Conservation (phyloP, 1,140 invertebrate genomes). For the Ceratitis capitata region DNA sequence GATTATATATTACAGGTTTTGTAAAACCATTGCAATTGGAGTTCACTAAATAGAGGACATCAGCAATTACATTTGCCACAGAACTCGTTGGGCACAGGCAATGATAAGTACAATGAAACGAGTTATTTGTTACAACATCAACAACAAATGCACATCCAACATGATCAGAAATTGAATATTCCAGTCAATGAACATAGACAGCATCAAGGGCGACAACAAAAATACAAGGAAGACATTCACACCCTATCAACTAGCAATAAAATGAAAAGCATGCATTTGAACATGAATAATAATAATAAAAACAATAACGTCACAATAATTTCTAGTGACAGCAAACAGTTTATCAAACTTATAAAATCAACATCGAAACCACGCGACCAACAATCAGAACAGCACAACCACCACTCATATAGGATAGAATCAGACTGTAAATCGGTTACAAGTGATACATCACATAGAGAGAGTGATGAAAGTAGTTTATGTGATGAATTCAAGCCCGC, state of each 20-base stretch:
- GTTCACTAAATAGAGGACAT: neutral
- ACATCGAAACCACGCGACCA: neutral
- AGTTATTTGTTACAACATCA: neutral
- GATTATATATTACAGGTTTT: constrained; percentile 15
- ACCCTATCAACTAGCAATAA: neutral
- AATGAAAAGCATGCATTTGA: neutral
- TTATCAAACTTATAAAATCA: neutral
- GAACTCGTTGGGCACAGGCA: neutral
- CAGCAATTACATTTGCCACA: neutral
- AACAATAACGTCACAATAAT: neutral
- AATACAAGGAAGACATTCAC: neutral
- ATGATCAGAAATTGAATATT: neutral
- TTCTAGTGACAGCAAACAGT: neutral
- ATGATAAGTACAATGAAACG: neutral
- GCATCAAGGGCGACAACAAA: neutral
- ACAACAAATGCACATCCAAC: neutral
- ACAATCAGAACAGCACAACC: neutral
- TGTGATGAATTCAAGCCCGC: neutral
- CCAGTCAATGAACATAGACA: neutral
- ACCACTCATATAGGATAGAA: neutral
- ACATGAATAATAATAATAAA: neutral
- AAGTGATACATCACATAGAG: neutral
- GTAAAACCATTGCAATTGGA: constrained; percentile 36
- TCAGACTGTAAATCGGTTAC: neutral
- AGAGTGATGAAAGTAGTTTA: neutral